Evolutionary conservation across 2,113 vertebrate genomes (phyloP).

Genomic region (Ammospiza caudacuta): DNA sequence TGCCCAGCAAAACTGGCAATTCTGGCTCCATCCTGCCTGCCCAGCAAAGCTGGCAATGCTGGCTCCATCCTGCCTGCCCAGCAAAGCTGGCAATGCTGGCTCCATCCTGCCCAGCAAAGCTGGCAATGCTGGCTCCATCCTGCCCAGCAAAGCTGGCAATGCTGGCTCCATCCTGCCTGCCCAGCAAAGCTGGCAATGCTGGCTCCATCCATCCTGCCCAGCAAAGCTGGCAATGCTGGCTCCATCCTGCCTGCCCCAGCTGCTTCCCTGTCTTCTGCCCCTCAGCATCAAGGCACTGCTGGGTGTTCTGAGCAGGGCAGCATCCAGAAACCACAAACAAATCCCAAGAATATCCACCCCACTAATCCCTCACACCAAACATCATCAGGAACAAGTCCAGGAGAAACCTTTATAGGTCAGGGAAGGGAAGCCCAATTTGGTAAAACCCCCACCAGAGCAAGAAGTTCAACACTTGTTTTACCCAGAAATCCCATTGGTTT

Average conservation of each 20-base stretch:
- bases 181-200: background rate
- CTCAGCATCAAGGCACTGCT: background rate
- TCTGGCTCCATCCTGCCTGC: background rate
- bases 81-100: too few species aligned
- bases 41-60: background rate
- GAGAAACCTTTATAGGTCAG: background rate
- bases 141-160: too few species aligned
- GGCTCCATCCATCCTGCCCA: background rate
- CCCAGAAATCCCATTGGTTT: background rate
- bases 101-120: too few species aligned
- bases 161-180: background rate
- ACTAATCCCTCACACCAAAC: background rate
- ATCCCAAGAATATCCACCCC: background rate
- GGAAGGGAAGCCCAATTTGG: rapidly evolving
- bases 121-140: too few species aligned
- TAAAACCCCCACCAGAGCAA: background rate
- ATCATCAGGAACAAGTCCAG: rapidly evolving
- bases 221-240: too few species aligned
- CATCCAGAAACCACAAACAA: background rate
- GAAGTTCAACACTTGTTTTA: too few species aligned
- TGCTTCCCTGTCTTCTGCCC: background rate
- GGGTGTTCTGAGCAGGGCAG: rapidly evolving
- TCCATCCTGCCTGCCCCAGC: background rate
- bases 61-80: background rate
- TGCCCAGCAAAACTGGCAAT: background rate